Percentiles rank a stretch among this genome's conserved stretches.
These are phyloP conservation scores for Ctenopoma multispine DNA, from an alignment of 2,797 vertebrate species.

Conservation along the genomic window DNA sequence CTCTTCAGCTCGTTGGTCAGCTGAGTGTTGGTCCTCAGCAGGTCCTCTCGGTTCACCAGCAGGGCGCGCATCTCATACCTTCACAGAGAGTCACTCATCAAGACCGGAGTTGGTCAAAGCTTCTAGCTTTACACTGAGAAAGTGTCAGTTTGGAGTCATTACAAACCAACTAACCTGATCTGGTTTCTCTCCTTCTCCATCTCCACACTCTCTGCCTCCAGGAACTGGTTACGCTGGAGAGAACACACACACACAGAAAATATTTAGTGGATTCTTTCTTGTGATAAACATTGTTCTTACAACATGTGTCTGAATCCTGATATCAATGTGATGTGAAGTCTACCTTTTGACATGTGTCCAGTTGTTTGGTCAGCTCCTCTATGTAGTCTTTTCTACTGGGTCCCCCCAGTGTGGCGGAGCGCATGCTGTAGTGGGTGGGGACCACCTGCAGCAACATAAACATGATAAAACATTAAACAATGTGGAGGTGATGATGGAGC, in stretches of 20 bases:
- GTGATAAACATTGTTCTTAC: neutral
- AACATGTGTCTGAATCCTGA: neutral
- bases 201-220: constrained; percentile 86
- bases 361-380: constrained; percentile 83
- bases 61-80: constrained; percentile 85
- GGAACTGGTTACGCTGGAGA: constrained; percentile 85
- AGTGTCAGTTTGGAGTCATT: neutral
- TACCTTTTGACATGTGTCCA: constrained; percentile 79
- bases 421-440: constrained; percentile 64
- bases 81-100: constrained; percentile 4
- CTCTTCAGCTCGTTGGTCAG: constrained; percentile 80
- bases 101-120: neutral
- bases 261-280: neutral
- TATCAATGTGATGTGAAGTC: neutral
- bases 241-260: neutral
- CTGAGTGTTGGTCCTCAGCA: constrained; percentile 81
- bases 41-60: constrained; percentile 85
- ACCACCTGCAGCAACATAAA: constrained; percentile 28
- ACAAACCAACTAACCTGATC: constrained; percentile 74
- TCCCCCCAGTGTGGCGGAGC: constrained; percentile 60
- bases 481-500: neutral
- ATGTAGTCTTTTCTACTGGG: constrained; percentile 81
- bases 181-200: constrained; percentile 87
- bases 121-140: neutral
- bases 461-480: neutral